Evolutionary conservation across 1,140 invertebrate species (phyloP).

Genomic region (Drosophila kohkoa): DNA sequence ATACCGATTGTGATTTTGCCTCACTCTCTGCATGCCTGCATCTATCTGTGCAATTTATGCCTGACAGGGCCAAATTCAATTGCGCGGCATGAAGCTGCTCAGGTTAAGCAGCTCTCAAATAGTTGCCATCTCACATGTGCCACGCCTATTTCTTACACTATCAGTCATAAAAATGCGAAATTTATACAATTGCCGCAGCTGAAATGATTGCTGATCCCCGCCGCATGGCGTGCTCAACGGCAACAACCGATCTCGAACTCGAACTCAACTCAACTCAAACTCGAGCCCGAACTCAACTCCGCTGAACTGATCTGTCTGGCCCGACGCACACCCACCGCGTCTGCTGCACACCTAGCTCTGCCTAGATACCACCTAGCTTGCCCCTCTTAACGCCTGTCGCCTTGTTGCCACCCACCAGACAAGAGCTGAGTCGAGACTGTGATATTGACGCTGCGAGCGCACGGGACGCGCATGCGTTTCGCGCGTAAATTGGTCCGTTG

Average conservation of each 20-base stretch:
- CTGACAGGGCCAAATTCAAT: slow-evolving; percentile 70
- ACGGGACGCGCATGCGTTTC: slow-evolving; percentile 71
- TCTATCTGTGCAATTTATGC: slow-evolving; percentile 61
- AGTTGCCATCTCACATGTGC: slow-evolving; percentile 70
- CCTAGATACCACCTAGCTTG: slow-evolving; percentile 24
- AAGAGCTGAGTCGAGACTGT: slow-evolving; percentile 1
- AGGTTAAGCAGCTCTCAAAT: slow-evolving; percentile 57
- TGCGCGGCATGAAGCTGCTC: slow-evolving; percentile 48
- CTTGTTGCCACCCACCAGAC: slow-evolving; percentile 21
- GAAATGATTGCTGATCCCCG: slow-evolving; percentile 44
- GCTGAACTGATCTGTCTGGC: slow-evolving; percentile 26
- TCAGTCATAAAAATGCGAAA: slow-evolving; percentile 83
- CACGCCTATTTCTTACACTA: slow-evolving; percentile 83
- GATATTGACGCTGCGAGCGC: slow-evolving; percentile 64
- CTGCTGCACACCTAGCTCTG: slow-evolving; percentile 39
- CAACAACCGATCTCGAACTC: slow-evolving; percentile 11
- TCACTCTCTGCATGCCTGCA: background rate
- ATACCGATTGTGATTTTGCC: background rate
- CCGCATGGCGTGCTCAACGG: slow-evolving; percentile 50
- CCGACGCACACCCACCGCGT: slow-evolving; percentile 77
- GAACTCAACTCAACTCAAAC: background rate
- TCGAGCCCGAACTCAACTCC: background rate
- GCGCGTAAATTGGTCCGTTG: slow-evolving; percentile 71
- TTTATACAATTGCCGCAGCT: slow-evolving; percentile 77
- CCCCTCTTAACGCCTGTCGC: background rate